Percentiles rank a stretch among this genome's conserved stretches.
Evolutionary conservation across 2,113 vertebrate genomes (phyloP).

Genomic region (Pteropus alecto): DNA sequence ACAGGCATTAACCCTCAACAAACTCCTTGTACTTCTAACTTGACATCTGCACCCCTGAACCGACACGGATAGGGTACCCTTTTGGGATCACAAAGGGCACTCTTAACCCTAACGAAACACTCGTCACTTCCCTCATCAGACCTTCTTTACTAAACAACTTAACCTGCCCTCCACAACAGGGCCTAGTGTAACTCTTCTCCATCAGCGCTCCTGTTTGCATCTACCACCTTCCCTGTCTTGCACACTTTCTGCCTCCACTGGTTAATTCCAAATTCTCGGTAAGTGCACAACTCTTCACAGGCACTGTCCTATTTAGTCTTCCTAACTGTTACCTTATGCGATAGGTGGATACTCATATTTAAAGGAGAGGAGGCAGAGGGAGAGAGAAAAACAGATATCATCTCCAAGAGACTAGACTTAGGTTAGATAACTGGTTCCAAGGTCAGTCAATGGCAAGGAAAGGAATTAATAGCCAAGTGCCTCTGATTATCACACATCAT

Average conservation of each 20-base stretch:
- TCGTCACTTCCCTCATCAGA: not conserved
- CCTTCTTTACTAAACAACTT: not conserved
- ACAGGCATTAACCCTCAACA: not conserved
- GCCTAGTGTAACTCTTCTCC: not conserved
- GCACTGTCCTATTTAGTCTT: not conserved
- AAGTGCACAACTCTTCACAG: not conserved
- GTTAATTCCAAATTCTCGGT: not conserved
- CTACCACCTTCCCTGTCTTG: not conserved
- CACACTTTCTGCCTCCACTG: not conserved
- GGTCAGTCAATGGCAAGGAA: not conserved
- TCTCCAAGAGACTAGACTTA: not conserved
- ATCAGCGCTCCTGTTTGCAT: not conserved
- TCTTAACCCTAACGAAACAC: not conserved
- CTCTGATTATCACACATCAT: not conserved
- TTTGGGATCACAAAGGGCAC: no score
- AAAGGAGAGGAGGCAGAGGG: not conserved
- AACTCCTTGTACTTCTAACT: not conserved
- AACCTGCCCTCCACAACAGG: not conserved
- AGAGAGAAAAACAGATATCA: no score
- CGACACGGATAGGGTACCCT: accelerated
- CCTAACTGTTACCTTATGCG: not conserved
- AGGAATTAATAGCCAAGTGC: not conserved
- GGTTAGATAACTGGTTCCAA: not conserved
- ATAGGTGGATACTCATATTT: not conserved
- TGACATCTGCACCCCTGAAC: not conserved